Base-by-base conservation (phyloP, 2,888 invertebrate species). In the Dyspetes luteomarginatus region DNA sequence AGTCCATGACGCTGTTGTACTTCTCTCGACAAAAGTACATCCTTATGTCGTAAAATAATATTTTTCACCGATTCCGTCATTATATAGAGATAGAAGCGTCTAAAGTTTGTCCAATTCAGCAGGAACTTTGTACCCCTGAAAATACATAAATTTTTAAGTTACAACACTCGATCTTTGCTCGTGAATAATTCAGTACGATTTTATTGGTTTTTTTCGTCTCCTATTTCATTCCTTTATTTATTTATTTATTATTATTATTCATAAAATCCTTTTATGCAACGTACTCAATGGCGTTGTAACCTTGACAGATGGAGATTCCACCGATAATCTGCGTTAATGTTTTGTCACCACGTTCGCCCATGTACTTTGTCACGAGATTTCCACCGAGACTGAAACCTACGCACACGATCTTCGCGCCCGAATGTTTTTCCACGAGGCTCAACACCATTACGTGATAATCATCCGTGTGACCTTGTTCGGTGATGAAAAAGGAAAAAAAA, bases 311-410 rank as follows among this genome's bases (percentile, higher is more conserved):
- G 36, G 98, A 98, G 87, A 98, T 95, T 28, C 96, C 98, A 67
- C 97, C 97, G 86, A 98, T 95, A 75, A 98, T 95, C 89, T 95
- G 95, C 15, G 93, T 86, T 0, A 96, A 94, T 85, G 95, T 94
- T 82, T 93, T 93, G 82, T 94, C 92, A 17, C 94, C 94, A 43
- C 91, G 91, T 92, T 98, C 97, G 43, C 98, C 98, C 91, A 98
- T 93, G 91, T 98, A 98, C 92, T 98, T 98, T n/a, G 97, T 96
- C 52, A 98, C 95, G 83, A 98, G 93, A 93, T 98, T 98, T 24
- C 97, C 98, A 55, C 98, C 98, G 91, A 98, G 94, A 92, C 98
- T 98, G 92, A 98, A 98, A 67, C 98, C 98, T 78, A 98, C 95
- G 85, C 96, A 95, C 82, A 98, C 94, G 78, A 98, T 94, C 90